These are phyloP conservation scores for Pedicia rivosa DNA, from an alignment of 2,888 invertebrate genomes.

Conservation along the genomic window DNA sequence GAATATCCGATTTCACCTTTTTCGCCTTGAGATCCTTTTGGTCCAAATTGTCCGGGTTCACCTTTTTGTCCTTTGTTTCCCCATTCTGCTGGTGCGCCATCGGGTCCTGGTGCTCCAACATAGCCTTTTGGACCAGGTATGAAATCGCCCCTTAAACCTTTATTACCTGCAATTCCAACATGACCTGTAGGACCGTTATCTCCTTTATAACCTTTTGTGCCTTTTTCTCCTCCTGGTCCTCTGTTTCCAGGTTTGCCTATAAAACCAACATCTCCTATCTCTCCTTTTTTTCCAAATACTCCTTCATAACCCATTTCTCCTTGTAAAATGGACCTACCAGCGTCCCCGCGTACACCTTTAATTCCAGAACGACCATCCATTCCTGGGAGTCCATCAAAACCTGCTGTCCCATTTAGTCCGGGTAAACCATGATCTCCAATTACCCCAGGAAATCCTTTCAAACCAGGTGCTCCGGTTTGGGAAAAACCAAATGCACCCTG, in stretches of 20 bases:
- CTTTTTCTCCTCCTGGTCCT: slow-evolving; percentile 34
- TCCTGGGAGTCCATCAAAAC: slow-evolving; percentile 31
- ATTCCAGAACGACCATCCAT: slow-evolving; percentile 22
- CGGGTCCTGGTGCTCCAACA: slow-evolving; percentile 25
- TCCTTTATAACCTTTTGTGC: slow-evolving; percentile 40
- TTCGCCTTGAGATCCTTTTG: slow-evolving; percentile 23
- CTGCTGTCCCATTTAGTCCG: slow-evolving; percentile 42
- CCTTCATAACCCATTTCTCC: slow-evolving; percentile 31
- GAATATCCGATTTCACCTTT: slow-evolving; percentile 32
- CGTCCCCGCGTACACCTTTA: slow-evolving; percentile 32
- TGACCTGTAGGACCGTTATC: slow-evolving; percentile 38
- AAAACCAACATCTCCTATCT: slow-evolving; percentile 33
- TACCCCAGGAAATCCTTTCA: slow-evolving; percentile 48
- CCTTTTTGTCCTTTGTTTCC: slow-evolving; percentile 32
- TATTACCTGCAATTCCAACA: slow-evolving; percentile 39
- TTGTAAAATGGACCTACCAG: slow-evolving; percentile 23
- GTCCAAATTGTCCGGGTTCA: slow-evolving; percentile 25
- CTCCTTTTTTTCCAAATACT: slow-evolving; percentile 28
- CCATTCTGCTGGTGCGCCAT: slow-evolving; percentile 26
- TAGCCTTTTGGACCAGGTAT: slow-evolving; percentile 24
- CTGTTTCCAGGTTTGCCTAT: slow-evolving; percentile 33
- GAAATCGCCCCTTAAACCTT: slow-evolving; percentile 29
- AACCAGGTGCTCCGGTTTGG: slow-evolving; percentile 14
- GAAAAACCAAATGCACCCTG: slow-evolving; percentile 31
- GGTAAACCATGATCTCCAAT: slow-evolving; percentile 45